These are phyloP conservation scores for Pachycephus smyrnensis DNA, from an alignment of 2,888 invertebrate species.

Conservation along the genomic window DNA sequence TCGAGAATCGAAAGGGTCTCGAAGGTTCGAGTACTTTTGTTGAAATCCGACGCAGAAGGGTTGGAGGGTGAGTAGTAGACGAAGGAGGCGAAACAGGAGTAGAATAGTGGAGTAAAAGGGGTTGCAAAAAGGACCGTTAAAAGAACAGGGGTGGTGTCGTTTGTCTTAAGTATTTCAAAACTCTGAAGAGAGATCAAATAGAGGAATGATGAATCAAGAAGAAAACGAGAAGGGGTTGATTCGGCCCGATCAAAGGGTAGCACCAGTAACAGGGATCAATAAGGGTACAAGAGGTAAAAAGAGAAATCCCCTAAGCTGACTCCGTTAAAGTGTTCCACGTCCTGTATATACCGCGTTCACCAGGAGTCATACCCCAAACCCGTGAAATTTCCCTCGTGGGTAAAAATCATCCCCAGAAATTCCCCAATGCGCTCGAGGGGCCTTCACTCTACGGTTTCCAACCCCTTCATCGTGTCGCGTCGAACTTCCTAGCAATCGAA, in stretches of 20 bases:
- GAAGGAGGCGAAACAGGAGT: not conserved
- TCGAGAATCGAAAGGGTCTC: not conserved
- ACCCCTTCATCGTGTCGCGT: not conserved
- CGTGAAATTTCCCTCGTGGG: not conserved
- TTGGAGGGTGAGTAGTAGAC: not conserved
- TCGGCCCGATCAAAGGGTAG: not conserved
- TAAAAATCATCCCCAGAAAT: not conserved
- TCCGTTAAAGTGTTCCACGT: not conserved
- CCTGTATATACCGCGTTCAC: not conserved
- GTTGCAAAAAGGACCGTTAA: not conserved
- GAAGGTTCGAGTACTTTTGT: not conserved
- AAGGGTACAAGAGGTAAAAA: not conserved
- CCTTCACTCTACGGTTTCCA: not conserved
- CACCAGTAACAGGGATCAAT: not conserved
- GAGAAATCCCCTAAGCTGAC: not conserved
- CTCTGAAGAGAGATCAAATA: not conserved
- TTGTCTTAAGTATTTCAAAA: not conserved
- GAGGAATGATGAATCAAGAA: not conserved
- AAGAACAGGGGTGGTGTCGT: not conserved
- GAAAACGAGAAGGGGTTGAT: not conserved
- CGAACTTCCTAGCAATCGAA: slow-evolving; percentile 59
- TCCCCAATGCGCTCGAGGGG: not conserved
- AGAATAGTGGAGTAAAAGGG: not conserved
- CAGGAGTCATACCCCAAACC: not conserved
- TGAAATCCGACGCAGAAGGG: slow-evolving; percentile 18